Evolutionary conservation across 2,888 invertebrate genomes (phyloP), one percentile per base, ranked within the genome.

Genomic region (Andrena marginata): DNA sequence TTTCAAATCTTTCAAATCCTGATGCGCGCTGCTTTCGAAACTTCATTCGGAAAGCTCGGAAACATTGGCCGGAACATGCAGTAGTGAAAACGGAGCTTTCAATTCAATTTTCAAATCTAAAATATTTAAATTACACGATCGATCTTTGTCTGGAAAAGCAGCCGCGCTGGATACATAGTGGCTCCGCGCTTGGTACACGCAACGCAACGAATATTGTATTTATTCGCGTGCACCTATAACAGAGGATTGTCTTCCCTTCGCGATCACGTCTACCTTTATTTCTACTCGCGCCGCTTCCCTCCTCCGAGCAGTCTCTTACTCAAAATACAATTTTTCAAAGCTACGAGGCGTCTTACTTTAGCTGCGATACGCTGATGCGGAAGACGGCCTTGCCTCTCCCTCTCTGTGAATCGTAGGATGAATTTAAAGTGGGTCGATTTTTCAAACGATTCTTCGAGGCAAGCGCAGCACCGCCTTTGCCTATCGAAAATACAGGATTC

Each of bases 281-380:
- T 65, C 5, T 26, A 65, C 23, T 1, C 42, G 63, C 0, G 42
- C 13, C 13, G 63, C 23, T 63, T 63, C 42, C 23, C 20, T 35
- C n/a, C 2, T 2, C 20, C 5, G 48, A 16, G 6, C 48, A 29
- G 35, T 7, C 42, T 65, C 64, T 26, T 48, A 65, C 26, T 26
- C 48, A n/a, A 65, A 65, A 48, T 29, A 48, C 64, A 65, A 65
- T 65, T 65, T 65, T 65, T n/a, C 64, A 48, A 48, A 65, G 64
- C 64, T 48, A 48, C 10, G 1, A 42, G 42, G 23, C 42, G 23
- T 42, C 63, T 63, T 42, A 6, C 10, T 4, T 35, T 26, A 63
- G 20, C 42, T 42, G 20, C 63, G 23, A 42, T 20, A 26, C 35
- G 42, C 23, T 62, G 62, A 62, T 16, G 62, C n/a, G 56, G 56